Evolutionary conservation across 2,113 vertebrate genomes (phyloP), one percentile per base, ranked within the genome.

Genomic region (Pachypanchax playfairii): DNA sequence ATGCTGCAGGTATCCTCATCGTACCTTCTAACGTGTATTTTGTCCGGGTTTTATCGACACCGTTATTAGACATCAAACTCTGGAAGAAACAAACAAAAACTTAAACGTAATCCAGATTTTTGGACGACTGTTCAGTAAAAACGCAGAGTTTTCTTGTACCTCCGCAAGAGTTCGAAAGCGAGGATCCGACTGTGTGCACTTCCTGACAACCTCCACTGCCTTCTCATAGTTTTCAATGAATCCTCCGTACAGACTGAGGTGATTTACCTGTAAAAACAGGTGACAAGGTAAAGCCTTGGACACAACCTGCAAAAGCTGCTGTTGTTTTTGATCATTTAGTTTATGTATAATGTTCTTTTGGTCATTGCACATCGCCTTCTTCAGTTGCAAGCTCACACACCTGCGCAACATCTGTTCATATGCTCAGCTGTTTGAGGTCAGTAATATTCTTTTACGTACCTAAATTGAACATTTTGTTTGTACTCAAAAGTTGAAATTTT

Each of bases 191-290:
- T 85, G 76, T 0, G 77, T 87, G 75, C 92, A 88, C 53, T 84
- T 88, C 35, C 73, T 80, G 18, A 92, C 89, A 1, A 91, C 83
- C 35, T 88, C 67, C 13, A 91, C 66, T 0, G 92, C 92, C 4
- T 83, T 79, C 49, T 88, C 80, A 0, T 93, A 93, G 78, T 93
- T 93, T 61, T 80, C 81, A 17, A 93, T 90, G 60, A 92, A 93
- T 35, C 90, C 92, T 0, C 90, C 77, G 2, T 93, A 93, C 25
- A 91, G 61, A 20, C 90, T 74, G 8, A 93, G 71, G 62, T 92
- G 90, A 73, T 85, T 93, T 13, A 93, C 88, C 92, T 93, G 73
- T 17, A 41, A 15, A 3, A n/a, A 33, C 6, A 38, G 35, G 29
- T 11, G 0, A 11, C n/a, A 5, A 9, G 29, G n/a, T 24, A 14